Evolutionary conservation across 2,888 invertebrate genomes (phyloP), one percentile per base, ranked within the genome.

Genomic region (Alsophila aescularia): DNA sequence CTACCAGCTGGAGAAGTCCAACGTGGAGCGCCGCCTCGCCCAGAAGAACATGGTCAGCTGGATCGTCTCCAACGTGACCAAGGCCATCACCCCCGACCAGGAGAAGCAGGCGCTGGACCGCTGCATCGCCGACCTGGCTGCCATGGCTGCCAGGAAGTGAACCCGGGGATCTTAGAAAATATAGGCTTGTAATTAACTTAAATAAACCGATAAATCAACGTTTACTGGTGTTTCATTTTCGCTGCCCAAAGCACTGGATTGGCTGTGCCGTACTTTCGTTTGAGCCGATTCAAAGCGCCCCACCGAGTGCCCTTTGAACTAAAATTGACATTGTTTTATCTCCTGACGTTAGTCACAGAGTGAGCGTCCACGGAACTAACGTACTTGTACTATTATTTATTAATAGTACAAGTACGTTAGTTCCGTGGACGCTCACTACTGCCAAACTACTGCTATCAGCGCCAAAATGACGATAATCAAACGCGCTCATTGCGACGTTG

Each of bases 31-130:
- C 40, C 95, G 96, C 68, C 93, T 99, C 60, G 93, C 96, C 68
- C 98, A 99, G 87, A 97, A 96, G 84, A 96, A 98, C 86, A 96
- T 99, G 96, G 97, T 98, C 18, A 95, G 97, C 85, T 99, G 98
- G 97, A 96, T 99, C 61, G 95, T 98, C 12, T 85, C 90, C 69
- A 96, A 93, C 76, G 99, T 99, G 6, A 93, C 93, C 66, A 94
- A 96, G 73, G 95, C 98, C 58, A 97, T 99, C 81, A 97, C 98
- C n/a, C 95, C 98, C 0, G 96, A 98, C 77, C 97, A 98, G 90
- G 98, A 99, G 85, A 97, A 98, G 83, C 96, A 97, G 68, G 95
- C 96, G 63, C 92, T 99, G 60, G 94, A 96, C 86, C 96, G 90
- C 82, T 98, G 98, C 90, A 96, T 99, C 81, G 93, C 94, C 14